A percentile compares a stretch with the other conserved stretches of the same genome.
Conservation (phyloP, 1,140 invertebrate species). For the Paraescarpia echinospica region DNA sequence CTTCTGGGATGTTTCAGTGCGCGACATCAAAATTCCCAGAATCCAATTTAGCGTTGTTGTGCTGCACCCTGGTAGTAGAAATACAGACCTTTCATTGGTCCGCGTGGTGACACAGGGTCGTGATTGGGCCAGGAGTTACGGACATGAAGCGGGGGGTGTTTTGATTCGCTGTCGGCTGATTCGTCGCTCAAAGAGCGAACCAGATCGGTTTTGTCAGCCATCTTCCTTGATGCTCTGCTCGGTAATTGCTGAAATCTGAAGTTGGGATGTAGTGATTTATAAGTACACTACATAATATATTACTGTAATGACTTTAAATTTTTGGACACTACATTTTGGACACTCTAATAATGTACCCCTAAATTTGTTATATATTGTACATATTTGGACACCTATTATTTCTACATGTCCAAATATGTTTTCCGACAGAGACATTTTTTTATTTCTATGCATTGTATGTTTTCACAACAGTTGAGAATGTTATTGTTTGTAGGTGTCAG, state of each 20-base stretch:
- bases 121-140: constrained; percentile 21
- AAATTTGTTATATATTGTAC: no score
- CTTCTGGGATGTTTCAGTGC: neutral
- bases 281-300: neutral
- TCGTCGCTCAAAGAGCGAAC: neutral
- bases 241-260: neutral
- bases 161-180: neutral
- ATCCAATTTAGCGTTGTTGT: neutral
- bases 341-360: no score
- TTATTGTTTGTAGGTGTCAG: no score
- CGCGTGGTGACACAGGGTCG: constrained; percentile 15
- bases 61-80: neutral
- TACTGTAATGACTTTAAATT: no score
- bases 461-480: no score
- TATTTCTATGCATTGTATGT: no score
- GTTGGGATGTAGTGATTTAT: neutral
- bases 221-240: neutral
- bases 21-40: neutral
- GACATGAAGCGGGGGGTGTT: neutral
- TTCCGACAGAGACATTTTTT: no score
- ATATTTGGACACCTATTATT: no score
- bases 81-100: constrained; percentile 22
- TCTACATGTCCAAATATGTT: no score
- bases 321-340: no score
- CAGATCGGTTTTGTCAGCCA: neutral